Percentiles rank a stretch among this genome's conserved stretches.
Evolutionary conservation across 2,888 invertebrate genomes (phyloP).

Genomic region (Heliconius hortense): DNA sequence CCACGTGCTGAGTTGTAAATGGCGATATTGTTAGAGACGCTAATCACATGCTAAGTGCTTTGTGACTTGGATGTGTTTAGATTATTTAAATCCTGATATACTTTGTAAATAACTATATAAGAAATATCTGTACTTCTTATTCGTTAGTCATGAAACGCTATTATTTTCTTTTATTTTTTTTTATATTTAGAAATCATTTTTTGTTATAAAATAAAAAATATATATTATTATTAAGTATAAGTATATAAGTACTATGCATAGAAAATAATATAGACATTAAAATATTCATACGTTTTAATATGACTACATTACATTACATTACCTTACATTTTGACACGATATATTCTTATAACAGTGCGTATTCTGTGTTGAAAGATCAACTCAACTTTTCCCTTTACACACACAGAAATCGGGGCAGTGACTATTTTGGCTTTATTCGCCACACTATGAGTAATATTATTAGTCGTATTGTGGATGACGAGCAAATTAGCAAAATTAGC

Average conservation of each 20-base stretch:
- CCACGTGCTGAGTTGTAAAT: conserved; percentile 36
- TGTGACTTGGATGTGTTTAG: conserved; percentile 37
- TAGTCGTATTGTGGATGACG: neutral
- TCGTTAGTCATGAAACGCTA: no score
- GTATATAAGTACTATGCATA: no score
- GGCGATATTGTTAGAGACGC: conserved; percentile 35
- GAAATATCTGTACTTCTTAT: neutral
- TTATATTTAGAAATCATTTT: no score
- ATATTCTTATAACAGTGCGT: neutral
- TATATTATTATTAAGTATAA: no score
- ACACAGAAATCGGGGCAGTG: neutral
- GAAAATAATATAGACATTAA: no score
- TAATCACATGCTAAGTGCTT: conserved; percentile 42
- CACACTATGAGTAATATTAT: neutral
- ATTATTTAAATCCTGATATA: conserved; percentile 7
- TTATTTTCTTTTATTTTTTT: no score
- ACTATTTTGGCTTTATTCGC: neutral
- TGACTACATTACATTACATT: no score
- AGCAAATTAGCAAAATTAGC: neutral
- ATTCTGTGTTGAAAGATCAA: conserved; percentile 8
- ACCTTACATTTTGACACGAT: neutral
- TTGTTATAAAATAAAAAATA: no score
- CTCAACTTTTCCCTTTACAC: neutral
- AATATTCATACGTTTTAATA: no score
- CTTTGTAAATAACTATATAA: neutral